Conservation (phyloP, 2,888 invertebrate species). For the Sarcophaga rosellei region DNA sequence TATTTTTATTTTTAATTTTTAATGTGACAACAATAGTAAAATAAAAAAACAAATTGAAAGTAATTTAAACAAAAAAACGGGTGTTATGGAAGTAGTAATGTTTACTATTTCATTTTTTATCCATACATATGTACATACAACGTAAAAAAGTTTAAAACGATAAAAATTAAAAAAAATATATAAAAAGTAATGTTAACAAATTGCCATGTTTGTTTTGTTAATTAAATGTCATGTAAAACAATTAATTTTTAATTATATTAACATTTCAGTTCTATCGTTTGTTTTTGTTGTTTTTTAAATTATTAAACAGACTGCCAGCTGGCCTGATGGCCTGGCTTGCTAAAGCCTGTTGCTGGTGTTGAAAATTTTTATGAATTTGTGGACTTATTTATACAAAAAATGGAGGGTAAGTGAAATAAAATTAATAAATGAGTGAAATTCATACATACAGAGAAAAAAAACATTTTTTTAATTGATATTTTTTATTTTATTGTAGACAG, state of each 20-base stretch:
- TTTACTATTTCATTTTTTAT: too few species aligned
- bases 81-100: background rate
- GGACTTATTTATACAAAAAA: too few species aligned
- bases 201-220: constrained; percentile 59
- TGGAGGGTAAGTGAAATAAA: too few species aligned
- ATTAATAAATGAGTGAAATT: too few species aligned
- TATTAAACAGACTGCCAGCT: background rate
- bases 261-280: constrained; percentile 13
- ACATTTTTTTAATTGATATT: too few species aligned
- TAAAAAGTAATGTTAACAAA: constrained; percentile 4
- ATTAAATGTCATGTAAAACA: constrained; percentile 61
- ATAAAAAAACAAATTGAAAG: constrained; percentile 31
- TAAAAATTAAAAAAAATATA: background rate
- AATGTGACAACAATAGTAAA: constrained; percentile 19
- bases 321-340: too few species aligned
- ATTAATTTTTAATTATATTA: constrained; percentile 58
- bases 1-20: background rate
- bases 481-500: too few species aligned
- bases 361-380: too few species aligned
- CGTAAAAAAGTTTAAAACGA: too few species aligned
- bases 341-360: too few species aligned
- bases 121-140: too few species aligned
- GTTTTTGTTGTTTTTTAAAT: constrained; percentile 15
- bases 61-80: constrained; percentile 21
- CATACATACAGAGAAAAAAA: too few species aligned